These are phyloP conservation scores for Esox lucius DNA, from an alignment of 2,797 vertebrate genomes.

Conservation along the genomic window DNA sequence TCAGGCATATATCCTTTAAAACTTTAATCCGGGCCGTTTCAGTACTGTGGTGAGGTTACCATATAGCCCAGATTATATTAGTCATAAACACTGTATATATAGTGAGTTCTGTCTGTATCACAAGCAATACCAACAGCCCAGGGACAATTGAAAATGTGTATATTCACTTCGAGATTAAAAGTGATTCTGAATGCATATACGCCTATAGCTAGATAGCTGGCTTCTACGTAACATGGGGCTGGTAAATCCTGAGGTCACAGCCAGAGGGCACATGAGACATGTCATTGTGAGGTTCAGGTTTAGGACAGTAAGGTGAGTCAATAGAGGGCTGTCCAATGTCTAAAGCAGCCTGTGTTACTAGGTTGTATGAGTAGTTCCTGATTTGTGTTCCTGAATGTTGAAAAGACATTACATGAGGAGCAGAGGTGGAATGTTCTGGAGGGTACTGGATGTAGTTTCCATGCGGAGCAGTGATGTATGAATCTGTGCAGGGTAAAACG, in stretches of 20 bases:
- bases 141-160: no score
- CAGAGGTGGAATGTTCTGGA: conserved; percentile 15
- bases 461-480: neutral
- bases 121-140: no score
- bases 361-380: conserved; percentile 39
- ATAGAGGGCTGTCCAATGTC: conserved; percentile 17
- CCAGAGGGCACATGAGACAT: neutral
- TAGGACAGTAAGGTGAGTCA: no score
- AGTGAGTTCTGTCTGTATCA: no score
- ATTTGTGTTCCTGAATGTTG: neutral
- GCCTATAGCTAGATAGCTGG: neutral
- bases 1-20: no score
- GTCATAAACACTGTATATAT: no score
- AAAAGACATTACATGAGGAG: neutral
- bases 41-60: no score
- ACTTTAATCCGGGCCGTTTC: no score
- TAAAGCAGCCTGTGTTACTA: neutral
- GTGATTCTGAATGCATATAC: no score
- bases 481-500: neutral
- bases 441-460: conserved; percentile 11
- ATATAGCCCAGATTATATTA: no score
- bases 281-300: neutral
- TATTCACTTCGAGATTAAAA: no score
- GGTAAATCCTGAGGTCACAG: neutral
- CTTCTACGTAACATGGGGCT: neutral